Evolutionary conservation across 2,113 vertebrate species (phyloP).

Genomic region (Upupa epops): DNA sequence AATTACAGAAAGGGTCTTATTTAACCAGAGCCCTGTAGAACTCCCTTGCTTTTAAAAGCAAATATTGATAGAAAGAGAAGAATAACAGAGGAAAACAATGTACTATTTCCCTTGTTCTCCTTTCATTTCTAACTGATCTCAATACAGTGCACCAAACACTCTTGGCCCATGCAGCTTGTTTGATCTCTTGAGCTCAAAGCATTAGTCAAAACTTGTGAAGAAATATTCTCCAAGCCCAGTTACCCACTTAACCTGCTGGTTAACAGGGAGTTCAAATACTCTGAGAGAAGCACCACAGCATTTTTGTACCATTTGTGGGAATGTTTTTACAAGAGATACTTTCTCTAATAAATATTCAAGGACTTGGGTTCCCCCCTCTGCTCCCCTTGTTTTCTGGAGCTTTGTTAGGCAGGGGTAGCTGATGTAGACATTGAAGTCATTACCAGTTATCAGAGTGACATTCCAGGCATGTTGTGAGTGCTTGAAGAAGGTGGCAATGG

Average conservation of each 20-base stretch:
- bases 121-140: conserved; percentile 15
- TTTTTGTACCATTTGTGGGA: background rate
- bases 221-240: background rate
- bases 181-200: conserved; percentile 32
- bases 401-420: background rate
- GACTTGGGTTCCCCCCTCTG: accelerated
- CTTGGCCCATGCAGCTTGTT: background rate
- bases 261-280: background rate
- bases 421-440: background rate
- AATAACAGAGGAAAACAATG: conserved; percentile 47
- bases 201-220: background rate
- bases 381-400: background rate
- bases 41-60: conserved; percentile 46
- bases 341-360: background rate
- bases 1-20: conserved; percentile 62
- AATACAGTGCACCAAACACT: conserved; percentile 11
- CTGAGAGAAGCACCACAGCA: background rate
- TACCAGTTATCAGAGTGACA: background rate
- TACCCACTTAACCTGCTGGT: background rate
- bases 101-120: conserved; percentile 13
- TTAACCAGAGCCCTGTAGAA: conserved; percentile 61
- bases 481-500: background rate
- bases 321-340: background rate
- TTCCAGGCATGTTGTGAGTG: background rate
- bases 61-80: conserved; percentile 56